phyloP scores from a whole-genome alignment of 2,888 invertebrate genomes.

The Sphaeridia pumilis region DNA sequence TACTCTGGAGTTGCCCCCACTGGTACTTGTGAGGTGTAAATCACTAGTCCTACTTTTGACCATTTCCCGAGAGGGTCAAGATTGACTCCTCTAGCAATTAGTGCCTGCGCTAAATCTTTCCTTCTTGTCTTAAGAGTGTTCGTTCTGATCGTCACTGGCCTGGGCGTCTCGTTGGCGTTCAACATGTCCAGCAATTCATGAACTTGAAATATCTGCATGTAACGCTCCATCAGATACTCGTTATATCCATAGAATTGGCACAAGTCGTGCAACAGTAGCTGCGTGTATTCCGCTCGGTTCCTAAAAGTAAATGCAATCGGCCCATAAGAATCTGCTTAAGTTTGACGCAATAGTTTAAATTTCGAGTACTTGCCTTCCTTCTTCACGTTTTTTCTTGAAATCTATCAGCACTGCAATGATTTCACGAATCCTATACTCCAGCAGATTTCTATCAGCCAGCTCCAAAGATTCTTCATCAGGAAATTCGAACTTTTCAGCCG shows the following conservation, averaged over 20 bases:
- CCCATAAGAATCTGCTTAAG: too few relatives aligned
- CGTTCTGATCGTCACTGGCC: constrained; percentile 89
- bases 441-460: constrained; percentile 61
- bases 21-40: constrained; percentile 92
- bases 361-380: constrained; percentile 40
- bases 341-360: too few relatives aligned
- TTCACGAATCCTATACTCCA: constrained; percentile 83
- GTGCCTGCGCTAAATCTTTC: constrained; percentile 81
- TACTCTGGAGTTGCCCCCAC: constrained; percentile 98
- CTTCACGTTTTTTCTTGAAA: constrained; percentile 49
- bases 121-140: constrained; percentile 88
- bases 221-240: constrained; percentile 79
- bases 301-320: too few relatives aligned
- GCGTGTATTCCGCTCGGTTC: constrained; percentile 66
- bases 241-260: constrained; percentile 95
- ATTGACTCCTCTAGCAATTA: constrained; percentile 95
- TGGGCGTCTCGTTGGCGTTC: constrained; percentile 88
- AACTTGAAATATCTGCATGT: constrained; percentile 79
- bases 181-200: constrained; percentile 82
- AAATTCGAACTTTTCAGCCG: constrained; percentile 52
- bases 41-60: constrained; percentile 94
- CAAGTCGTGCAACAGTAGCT: constrained; percentile 67
- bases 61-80: constrained; percentile 96
- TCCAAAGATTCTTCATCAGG: constrained; percentile 65
- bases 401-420: constrained; percentile 62